Percentiles rank a stretch among this genome's conserved stretches.
These are phyloP conservation scores for Conus betulinus DNA, from an alignment of 1,140 invertebrate species.

Conservation along the genomic window DNA sequence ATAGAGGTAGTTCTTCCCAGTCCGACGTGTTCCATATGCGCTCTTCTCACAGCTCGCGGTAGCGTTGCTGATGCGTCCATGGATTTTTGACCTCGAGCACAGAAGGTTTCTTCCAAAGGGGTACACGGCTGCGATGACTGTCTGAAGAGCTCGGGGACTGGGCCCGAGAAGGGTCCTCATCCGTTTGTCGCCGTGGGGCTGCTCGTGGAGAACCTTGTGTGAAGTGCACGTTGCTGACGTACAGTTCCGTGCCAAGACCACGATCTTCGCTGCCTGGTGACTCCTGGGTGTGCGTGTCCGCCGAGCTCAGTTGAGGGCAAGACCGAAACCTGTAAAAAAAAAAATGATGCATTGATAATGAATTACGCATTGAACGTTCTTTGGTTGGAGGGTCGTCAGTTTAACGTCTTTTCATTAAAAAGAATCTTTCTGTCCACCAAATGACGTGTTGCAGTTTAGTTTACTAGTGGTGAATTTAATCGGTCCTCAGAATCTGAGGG, in stretches of 20 bases:
- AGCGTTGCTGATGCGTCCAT: constrained; percentile 38
- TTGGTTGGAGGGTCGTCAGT: no score
- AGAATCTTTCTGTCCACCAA: neutral
- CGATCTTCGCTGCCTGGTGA: constrained; percentile 41
- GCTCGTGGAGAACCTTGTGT: constrained; percentile 29
- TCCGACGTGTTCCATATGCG: constrained; percentile 23
- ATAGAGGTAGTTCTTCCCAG: constrained; percentile 43
- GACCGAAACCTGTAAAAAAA: constrained; percentile 54
- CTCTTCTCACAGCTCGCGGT: constrained; percentile 39
- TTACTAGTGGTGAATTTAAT: neutral
- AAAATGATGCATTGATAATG: constrained; percentile 19
- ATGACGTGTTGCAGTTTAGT: neutral
- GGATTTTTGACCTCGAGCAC: neutral
- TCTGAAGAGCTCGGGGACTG: constrained; percentile 58
- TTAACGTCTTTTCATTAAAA: neutral
- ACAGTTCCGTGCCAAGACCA: constrained; percentile 28
- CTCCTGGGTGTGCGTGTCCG: constrained; percentile 36
- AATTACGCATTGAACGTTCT: neutral
- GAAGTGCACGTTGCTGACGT: constrained; percentile 32
- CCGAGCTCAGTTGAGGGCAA: constrained; percentile 55
- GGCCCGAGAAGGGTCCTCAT: constrained; percentile 13
- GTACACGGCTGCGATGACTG: constrained; percentile 51
- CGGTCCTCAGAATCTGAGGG: no score
- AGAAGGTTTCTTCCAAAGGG: constrained; percentile 41
- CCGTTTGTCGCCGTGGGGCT: neutral